Base-by-base conservation (phyloP, 2,888 invertebrate genomes). In the Drymonia ruficornis region DNA sequence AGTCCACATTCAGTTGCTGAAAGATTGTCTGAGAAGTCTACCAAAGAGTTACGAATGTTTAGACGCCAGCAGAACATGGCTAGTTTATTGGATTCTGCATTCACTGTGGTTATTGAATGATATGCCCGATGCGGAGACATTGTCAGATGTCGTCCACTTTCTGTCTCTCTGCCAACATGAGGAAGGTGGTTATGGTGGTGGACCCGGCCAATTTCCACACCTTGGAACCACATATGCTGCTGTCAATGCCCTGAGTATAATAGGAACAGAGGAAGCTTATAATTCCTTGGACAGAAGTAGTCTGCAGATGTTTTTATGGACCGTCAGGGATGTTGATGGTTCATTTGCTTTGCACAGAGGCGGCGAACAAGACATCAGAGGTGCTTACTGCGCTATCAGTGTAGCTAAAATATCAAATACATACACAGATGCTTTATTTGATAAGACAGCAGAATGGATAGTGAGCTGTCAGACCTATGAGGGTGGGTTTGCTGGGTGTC, bases 181-280 rank as follows among this genome's bases (percentile, higher is more conserved):
- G 12, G 93, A 94, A 47, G 98, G 98, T 40, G 99, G 99, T 0
- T 99, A 98, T 93, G 96, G 96, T 55, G 99, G 99, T 52, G 99
- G 99, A 0, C 99, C 99, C 0, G 95, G 96, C 0, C 99, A 99
- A 84, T 93, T 94, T 74, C 94, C 99, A 18, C 99, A 99, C 89
- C 93, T 99, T 56, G 99, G 99, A 0, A 96, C 99, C 4, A 99
- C 99, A 0, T 99, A 99, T 91, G 99, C 99, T 47, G 99, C 99
- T 59, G 96, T 99, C 0, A 98, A 98, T 93, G 96, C 98, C 28
- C 91, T 99, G 7, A 97, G 97, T 78, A 97, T 97, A 55, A 95
- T 99, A 68, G 98, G 98, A 50, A 96, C 96, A n/a, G 94, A 95
- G 70, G 96, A 96, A 84, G 98, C 99, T 1, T 97, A 96, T 78